phyloP scores from a whole-genome alignment of 2,113 vertebrate genomes.

The Herpailurus yagouaroundi region DNA sequence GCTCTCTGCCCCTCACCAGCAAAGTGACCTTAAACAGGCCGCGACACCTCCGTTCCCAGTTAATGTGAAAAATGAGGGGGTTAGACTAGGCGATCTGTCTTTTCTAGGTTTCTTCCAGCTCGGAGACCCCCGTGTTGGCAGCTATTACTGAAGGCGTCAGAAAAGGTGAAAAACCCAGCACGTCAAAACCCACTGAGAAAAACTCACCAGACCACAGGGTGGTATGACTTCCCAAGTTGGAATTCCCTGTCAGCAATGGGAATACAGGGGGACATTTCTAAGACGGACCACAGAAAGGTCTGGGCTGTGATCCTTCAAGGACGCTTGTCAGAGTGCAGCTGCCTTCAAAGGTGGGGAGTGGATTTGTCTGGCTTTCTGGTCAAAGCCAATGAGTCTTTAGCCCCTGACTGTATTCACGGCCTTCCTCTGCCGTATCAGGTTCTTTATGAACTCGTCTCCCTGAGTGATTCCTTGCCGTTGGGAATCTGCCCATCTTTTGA shows the following conservation, averaged over 20 bases:
- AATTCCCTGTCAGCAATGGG: not conserved
- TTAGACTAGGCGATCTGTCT: not conserved
- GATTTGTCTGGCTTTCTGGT: not conserved
- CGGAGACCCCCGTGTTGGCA: not conserved
- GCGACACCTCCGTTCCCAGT: not conserved
- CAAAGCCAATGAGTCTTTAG: not conserved
- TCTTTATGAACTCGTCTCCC: not conserved
- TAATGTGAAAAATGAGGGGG: not conserved
- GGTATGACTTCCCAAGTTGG: not conserved
- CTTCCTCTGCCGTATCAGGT: not conserved
- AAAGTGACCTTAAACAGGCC: not conserved
- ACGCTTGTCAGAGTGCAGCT: not conserved
- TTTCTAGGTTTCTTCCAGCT: not conserved
- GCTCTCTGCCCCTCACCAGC: not conserved
- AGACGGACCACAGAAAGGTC: not conserved
- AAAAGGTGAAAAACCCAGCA: constrained; percentile 48
- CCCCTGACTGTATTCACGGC: not conserved
- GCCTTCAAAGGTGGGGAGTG: not conserved
- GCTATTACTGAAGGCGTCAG: not conserved
- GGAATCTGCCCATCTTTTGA: not conserved
- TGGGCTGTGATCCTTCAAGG: not conserved
- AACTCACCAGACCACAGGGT: not conserved
- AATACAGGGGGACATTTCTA: not conserved
- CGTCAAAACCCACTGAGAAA: constrained; percentile 27
- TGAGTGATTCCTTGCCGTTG: not conserved